Evolutionary conservation across 2,888 invertebrate species (phyloP).

Genomic region (Phortica magna): DNA sequence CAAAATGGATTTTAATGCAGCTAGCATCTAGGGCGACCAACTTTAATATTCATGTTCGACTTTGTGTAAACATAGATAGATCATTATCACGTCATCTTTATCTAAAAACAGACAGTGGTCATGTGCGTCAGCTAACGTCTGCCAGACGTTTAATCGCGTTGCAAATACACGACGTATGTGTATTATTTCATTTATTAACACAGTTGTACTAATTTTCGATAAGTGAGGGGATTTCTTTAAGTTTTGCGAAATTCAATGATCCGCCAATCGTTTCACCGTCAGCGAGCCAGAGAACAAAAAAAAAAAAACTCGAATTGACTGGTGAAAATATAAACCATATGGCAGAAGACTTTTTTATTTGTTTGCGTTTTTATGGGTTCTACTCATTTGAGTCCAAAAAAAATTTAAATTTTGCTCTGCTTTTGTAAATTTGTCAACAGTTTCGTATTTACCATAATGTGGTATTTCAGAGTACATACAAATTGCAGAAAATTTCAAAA

Average conservation of each 20-base stretch:
- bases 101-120: slow-evolving; percentile 22
- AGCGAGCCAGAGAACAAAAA: neutral
- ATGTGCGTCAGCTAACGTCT: neutral
- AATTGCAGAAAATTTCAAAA: too few relatives aligned
- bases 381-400: too few relatives aligned
- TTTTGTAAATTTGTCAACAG: too few relatives aligned
- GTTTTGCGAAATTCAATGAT: slow-evolving; percentile 6
- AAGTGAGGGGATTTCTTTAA: slow-evolving; percentile 42
- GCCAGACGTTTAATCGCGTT: neutral
- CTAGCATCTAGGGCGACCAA: neutral
- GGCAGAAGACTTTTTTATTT: neutral
- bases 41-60: neutral
- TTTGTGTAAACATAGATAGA: neutral
- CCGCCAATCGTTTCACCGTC: neutral
- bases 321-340: slow-evolving; percentile 7
- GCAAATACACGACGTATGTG: neutral
- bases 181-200: slow-evolving; percentile 55
- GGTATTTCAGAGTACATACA: too few relatives aligned
- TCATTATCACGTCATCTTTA: slow-evolving; percentile 16
- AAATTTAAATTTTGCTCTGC: too few relatives aligned
- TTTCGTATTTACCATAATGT: too few relatives aligned
- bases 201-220: slow-evolving; percentile 61
- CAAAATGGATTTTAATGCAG: too few relatives aligned
- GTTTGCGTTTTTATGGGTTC: too few relatives aligned
- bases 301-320: neutral